A percentile compares a stretch with the other conserved stretches of the same genome.
Evolutionary conservation across 2,797 vertebrate species (phyloP).

Genomic region (Huso huso): DNA sequence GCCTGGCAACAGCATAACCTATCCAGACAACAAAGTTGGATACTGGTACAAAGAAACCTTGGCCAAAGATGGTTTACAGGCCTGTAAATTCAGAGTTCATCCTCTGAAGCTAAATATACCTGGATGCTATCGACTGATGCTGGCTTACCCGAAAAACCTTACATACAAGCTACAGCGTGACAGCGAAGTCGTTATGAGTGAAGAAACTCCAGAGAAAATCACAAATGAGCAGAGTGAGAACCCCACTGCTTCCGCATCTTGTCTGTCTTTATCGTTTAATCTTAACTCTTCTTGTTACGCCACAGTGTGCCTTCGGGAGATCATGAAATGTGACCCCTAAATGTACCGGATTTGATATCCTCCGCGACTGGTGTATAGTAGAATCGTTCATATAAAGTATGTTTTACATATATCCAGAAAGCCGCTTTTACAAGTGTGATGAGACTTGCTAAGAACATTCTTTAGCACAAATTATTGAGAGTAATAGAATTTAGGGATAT

Average conservation of each 20-base stretch:
- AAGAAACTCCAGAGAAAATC: slow-evolving; percentile 15
- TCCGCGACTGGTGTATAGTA: too few relatives aligned
- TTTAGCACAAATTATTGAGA: too few relatives aligned
- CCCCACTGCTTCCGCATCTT: slow-evolving; percentile 19
- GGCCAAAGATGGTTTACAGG: slow-evolving; percentile 61
- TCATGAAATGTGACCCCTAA: slow-evolving; percentile 82
- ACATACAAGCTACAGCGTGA: slow-evolving; percentile 51
- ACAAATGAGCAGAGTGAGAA: background rate
- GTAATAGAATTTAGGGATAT: too few relatives aligned
- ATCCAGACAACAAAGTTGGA: slow-evolving; percentile 75
- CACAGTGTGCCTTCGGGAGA: slow-evolving; percentile 83
- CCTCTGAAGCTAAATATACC: slow-evolving; percentile 81
- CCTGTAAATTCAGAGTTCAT: slow-evolving; percentile 70
- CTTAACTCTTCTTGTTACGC: slow-evolving; percentile 88
- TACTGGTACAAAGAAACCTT: slow-evolving; percentile 78
- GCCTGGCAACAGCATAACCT: slow-evolving; percentile 80
- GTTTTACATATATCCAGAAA: too few relatives aligned
- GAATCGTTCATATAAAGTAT: too few relatives aligned
- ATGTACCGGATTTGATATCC: background rate
- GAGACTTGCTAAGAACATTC: too few relatives aligned
- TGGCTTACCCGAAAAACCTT: slow-evolving; percentile 72
- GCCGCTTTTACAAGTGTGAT: too few relatives aligned
- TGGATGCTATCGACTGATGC: slow-evolving; percentile 81
- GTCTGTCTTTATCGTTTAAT: slow-evolving; percentile 72
- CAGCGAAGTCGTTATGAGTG: slow-evolving; percentile 15